Evolutionary conservation across 1,140 invertebrate species (phyloP), one percentile per base, ranked within the genome.

Genomic region (Lineus longissimus): DNA sequence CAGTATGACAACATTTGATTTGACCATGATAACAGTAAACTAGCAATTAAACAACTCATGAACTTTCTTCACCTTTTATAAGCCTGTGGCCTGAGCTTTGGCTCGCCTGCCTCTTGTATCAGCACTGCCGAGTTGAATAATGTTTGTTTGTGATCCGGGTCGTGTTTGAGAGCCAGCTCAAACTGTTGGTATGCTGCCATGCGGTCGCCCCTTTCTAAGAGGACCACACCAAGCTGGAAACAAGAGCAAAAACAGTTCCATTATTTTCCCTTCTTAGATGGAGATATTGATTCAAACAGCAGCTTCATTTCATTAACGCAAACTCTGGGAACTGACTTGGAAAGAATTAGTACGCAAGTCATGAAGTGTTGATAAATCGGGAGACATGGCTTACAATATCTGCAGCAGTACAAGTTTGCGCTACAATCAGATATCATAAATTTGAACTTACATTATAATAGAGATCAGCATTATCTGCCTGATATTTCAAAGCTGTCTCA

Each of bases 381-480:
- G 15, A 36, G 33, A 4, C 33, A 36, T 15, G 15, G 6, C 15
- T 36, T 36, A 7, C 33, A 36, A 36, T 15, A 36, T 36, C n/a
- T n/a, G n/a, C n/a, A 15, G 15, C 33, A 36, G 33, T 15, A 7
- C 6, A 36, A 4, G 15, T 4, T 36, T 36, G 4, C 33, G 4
- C 15, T 7, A 7, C 33, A 36, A 36, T 15, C 4, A 36, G 33
- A 36, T 36, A 15, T 36, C 15, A 4, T 4, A n/a, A 36, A 33
- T n/a, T 30, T 19, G 23, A 43, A 66, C 76, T 75, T 67, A 82
- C 91, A 83, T 98, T 98, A 75, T 97, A 98, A 82, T 97, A 95
- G 72, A 98, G 94, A 79, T 97, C 95, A 1, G 95, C 93, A 85
- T 97, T 97, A 70, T 90, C 91, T 73, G 89, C 93, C 76, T 97